A percentile compares a stretch with the other conserved stretches of the same genome.
These are phyloP conservation scores for Delphinus delphis DNA, from an alignment of 2,113 vertebrate genomes.

Conservation along the genomic window DNA sequence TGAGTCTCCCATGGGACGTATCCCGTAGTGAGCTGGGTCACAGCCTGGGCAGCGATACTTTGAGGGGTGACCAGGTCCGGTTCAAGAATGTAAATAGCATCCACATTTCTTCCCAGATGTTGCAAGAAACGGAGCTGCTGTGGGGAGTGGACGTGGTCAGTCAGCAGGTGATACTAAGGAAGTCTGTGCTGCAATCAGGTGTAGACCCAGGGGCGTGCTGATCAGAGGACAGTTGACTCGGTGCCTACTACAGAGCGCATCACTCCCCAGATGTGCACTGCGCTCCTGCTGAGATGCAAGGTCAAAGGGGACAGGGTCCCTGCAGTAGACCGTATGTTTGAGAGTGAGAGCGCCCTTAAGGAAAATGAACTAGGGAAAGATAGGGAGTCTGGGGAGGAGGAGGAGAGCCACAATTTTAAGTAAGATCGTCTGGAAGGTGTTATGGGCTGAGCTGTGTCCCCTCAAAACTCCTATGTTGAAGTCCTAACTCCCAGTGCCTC, in stretches of 20 bases:
- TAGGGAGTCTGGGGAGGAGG: background rate
- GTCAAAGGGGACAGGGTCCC: too few species aligned
- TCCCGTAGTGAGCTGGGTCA: background rate
- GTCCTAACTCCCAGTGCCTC: background rate
- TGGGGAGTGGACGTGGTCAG: background rate
- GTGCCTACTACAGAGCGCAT: background rate
- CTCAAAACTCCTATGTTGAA: background rate
- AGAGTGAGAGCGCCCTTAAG: background rate
- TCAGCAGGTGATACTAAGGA: background rate
- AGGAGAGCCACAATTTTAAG: background rate
- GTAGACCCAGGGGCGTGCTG: accelerated
- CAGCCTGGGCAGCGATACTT: background rate
- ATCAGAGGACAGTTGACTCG: background rate
- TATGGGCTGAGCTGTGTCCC: background rate
- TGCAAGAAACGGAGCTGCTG: background rate
- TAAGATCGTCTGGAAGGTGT: background rate
- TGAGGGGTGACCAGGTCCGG: background rate
- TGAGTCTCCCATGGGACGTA: background rate
- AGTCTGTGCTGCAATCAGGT: background rate
- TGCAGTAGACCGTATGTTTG: background rate
- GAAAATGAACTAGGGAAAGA: background rate
- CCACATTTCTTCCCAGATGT: background rate
- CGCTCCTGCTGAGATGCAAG: background rate
- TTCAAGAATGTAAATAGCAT: background rate
- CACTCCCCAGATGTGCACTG: background rate